Evolutionary conservation across 1,140 invertebrate genomes (phyloP).

Genomic region (Archivesica marissinica): DNA sequence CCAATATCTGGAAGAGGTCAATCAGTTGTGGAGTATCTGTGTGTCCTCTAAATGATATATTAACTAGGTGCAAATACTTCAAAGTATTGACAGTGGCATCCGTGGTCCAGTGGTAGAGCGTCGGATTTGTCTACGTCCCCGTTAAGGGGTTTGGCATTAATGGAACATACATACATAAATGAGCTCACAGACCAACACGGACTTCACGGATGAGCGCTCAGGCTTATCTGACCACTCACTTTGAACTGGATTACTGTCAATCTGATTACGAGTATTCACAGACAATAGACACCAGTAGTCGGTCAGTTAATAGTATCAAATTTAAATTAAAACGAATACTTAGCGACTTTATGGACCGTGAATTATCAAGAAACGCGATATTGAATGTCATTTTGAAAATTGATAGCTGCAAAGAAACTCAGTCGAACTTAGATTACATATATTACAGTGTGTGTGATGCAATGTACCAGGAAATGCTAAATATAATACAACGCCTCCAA

Average conservation of each 20-base stretch:
- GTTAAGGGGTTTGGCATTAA: no score
- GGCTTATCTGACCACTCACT: slow-evolving; percentile 36
- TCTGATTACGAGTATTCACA: background rate
- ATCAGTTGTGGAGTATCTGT: slow-evolving; percentile 43
- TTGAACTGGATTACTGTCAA: background rate
- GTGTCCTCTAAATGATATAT: slow-evolving; percentile 19
- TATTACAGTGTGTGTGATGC: slow-evolving; percentile 21
- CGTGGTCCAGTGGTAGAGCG: no score
- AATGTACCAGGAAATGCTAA: slow-evolving; percentile 9
- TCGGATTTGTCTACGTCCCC: no score
- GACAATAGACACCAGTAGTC: no score
- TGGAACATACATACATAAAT: no score
- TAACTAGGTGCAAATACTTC: background rate
- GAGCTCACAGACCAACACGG: background rate
- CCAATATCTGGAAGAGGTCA: background rate
- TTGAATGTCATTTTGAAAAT: slow-evolving; percentile 8
- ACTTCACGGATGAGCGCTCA: background rate
- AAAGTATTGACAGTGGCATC: background rate
- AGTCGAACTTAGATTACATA: slow-evolving; percentile 26
- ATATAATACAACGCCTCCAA: background rate
- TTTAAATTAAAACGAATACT: background rate
- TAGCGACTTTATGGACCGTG: background rate
- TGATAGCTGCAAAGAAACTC: background rate
- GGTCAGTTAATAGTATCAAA: background rate
- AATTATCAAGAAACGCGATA: slow-evolving; percentile 1